These are phyloP conservation scores for Fringilla coelebs DNA, from an alignment of 2,797 vertebrate species.

Conservation along the genomic window DNA sequence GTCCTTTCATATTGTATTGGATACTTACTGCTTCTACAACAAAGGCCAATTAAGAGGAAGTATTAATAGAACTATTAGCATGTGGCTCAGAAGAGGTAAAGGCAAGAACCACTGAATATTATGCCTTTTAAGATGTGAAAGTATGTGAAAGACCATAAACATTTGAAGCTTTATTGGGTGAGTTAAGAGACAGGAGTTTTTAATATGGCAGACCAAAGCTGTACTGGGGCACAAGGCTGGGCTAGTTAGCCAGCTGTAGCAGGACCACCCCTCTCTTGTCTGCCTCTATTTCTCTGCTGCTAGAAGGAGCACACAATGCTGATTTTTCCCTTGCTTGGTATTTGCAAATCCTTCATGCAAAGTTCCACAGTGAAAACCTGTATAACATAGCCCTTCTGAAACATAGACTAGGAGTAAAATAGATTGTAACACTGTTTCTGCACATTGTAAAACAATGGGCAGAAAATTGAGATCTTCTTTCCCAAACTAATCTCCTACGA, in stretches of 20 bases:
- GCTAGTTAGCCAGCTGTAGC: not conserved
- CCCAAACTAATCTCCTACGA: not conserved
- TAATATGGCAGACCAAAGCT: rapidly evolving
- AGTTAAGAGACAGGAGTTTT: not conserved
- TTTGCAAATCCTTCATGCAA: not conserved
- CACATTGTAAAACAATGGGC: not conserved
- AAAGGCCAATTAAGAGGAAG: not conserved
- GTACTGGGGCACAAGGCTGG: not conserved
- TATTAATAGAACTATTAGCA: not conserved
- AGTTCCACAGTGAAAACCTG: not conserved
- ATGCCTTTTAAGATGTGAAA: not conserved
- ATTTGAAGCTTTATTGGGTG: not conserved
- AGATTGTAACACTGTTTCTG: not conserved
- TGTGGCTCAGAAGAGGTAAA: not conserved
- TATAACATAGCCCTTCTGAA: not conserved
- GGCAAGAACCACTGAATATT: not conserved
- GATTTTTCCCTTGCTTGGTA: not conserved
- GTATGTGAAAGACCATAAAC: not conserved
- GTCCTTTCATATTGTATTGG: not conserved
- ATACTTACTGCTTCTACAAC: not conserved
- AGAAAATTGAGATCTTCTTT: not conserved
- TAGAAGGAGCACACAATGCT: not conserved
- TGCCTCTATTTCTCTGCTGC: not conserved
- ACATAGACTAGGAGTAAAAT: not conserved
- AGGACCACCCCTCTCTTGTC: not conserved